Base-by-base conservation (phyloP, 1,140 invertebrate genomes). In the Tetramorium alpestre region DNA sequence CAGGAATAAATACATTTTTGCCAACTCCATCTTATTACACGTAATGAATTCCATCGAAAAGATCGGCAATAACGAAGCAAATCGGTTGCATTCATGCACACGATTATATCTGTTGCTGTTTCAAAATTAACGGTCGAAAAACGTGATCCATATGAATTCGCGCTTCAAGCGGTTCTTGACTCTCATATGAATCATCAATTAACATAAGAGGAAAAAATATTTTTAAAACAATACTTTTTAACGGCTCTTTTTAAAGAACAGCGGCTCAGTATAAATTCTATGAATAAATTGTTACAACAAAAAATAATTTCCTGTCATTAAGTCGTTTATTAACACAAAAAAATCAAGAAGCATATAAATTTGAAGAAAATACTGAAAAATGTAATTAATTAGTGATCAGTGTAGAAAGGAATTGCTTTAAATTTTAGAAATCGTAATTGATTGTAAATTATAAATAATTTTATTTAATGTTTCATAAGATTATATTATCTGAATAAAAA, bases 91-190 rank as follows among this genome's bases (percentile, higher is more conserved):
- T 75, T 76, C 64, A 51, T 25, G 8, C 41, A n/a, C 16, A 22
- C 72, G 8, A 44, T 41, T 10, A 8, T 44, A 64, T 10, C 54
- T 73, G 25, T 85, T 47, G 2, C n/a, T 51, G 54, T 77, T 41
- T 54, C 54, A 11, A 64, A 77, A 78, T 13, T 47, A 3, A 28
- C 56, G 28, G 0, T 16, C 41, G 7, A 54, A 47, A 25, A 67
- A 25, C 1, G 18, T n/a, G 6, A 49, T 73, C 25, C 22, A 58
- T 25, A 44, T 54, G 22, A 70, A 62, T 78, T 87, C 87, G 38
- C 28, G 44, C 77, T 87, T 85, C 64, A 64, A 89, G 56, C 54
- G 65, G n/a, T 75, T 84, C 54, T 84, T 62, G 80, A 73, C 67
- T 78, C 64, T 73, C 41, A 28, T 51, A 25, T 82, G 54, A 82